Evolutionary conservation across 1,140 invertebrate genomes (phyloP), one percentile per base, ranked within the genome.

Genomic region (Brachionus rotundiformis): DNA sequence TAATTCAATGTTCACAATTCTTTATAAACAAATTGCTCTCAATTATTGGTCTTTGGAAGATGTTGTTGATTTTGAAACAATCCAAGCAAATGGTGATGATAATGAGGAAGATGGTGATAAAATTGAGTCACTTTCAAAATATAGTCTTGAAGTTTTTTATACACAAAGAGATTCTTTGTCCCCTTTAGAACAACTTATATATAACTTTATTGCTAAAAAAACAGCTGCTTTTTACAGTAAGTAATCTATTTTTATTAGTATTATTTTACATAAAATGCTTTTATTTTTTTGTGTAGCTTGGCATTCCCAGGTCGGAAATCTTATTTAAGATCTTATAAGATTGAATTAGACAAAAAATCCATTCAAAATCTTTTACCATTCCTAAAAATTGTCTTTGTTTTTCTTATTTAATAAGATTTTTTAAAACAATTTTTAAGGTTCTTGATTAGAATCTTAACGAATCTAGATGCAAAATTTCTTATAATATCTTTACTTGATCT

Each of bases 161-260:
- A 49, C 47, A 49, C 47, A 49, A 49, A 19, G 47, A 49, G n/a
- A 49, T 49, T 19, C n/a, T 49, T 49, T 49, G 47, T 49, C 47
- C n/a, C 47, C 47, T 49, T 49, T 49, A 19, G 47, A 49, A 49
- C 47, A 49, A 19, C 47, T 49, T 49, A 49, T 49, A 19, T 49
- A 13, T 49, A 49, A 49, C 16, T 49, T 49, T 49, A 49, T 49
- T 49, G 0, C 16, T 3, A 49, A 49, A 49, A 49, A 49, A 49
- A 49, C 47, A 49, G 47, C 47, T 49, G 47, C 47, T 19, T 49
- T 49, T 49, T 49, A 49, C 47, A 49, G 47, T 49, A 49, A 47
- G 44, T 10, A 36, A 36, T 36, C 33, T 36, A 36, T 36, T 36
- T 5, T 36, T 36, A 36, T 36, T 36, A 36, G 33, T 36, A 36